Evolutionary conservation across 2,888 invertebrate species (phyloP), one percentile per base, ranked within the genome.

Genomic region (Prionchulus punctatus): DNA sequence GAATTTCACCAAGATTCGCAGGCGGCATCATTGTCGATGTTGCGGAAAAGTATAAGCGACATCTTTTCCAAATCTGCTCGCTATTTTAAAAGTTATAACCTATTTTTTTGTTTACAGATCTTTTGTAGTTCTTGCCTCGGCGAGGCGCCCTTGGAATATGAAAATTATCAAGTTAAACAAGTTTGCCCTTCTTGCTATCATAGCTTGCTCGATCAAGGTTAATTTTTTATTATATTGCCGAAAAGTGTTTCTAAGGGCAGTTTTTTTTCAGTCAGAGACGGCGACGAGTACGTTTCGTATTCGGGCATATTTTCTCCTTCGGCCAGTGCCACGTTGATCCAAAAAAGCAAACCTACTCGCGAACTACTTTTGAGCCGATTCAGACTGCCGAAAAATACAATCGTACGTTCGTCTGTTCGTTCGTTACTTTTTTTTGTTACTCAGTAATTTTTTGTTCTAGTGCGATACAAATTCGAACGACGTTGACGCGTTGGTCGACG

Each of bases 1-100:
- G 18, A 78, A 78, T 63, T 82, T 82, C 68, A 80, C 80, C 1
- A 75, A 81, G 15, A 79, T 79, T 60, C 80, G 79, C 69, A 73
- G 82, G 57, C 74, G 81, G 59, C 81, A 82, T 66, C 81, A 81
- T 68, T 82, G 82, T 64, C 71, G 81, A 61, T 79, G 80, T 36
- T 82, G 81, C 73, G 81, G 81, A 56, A 79, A 80, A 71, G 80
- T 80, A 69, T 4, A 45, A n/a, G 12, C 18, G 7, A 36, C 36
- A 36, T 18, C 36, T 7, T 12, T 36, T 36, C 7, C 12, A 7
- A 18, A 18, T 36, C 36, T 36, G 7, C 36, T 12, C 36, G 7
- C 12, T 36, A 36, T 7, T 7, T 36, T 7, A 12, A 36, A 36
- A 36, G 36, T 36, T 36, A 18, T 12, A 36, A 36, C 18, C 18